These are phyloP conservation scores for Tautogolabrus adspersus DNA, from an alignment of 2,113 vertebrate species.

Conservation along the genomic window DNA sequence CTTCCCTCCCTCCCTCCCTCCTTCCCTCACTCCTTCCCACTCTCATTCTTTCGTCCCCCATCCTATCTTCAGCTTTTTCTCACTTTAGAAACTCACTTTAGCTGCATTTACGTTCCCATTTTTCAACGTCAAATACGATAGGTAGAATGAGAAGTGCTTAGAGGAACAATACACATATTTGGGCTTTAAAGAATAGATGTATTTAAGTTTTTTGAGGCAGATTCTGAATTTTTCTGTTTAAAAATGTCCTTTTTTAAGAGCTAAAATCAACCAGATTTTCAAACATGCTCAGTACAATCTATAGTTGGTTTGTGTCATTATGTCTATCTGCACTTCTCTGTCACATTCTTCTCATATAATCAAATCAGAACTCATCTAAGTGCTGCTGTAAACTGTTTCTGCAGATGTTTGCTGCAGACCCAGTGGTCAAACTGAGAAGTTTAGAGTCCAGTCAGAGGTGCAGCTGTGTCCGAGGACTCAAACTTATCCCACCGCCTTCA, in stretches of 20 bases:
- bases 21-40: conserved; percentile 35
- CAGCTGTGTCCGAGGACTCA: conserved; percentile 56
- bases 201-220: not conserved
- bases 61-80: conserved; percentile 14
- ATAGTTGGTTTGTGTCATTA: not conserved
- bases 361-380: not conserved
- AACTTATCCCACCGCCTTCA: conserved; percentile 34
- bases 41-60: conserved; percentile 36
- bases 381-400: not conserved
- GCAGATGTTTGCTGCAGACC: conserved; percentile 29
- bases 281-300: not conserved
- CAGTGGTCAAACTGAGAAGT: not conserved
- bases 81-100: not conserved
- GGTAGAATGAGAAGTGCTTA: too few species aligned
- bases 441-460: conserved; percentile 16
- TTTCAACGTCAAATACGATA: too few species aligned
- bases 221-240: not conserved
- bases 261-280: too few species aligned
- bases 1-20: conserved; percentile 2
- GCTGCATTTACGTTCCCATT: too few species aligned
- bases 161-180: not conserved
- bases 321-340: not conserved
- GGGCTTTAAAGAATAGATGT: too few species aligned
- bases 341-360: not conserved
- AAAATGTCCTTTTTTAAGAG: not conserved